Percentiles rank a stretch among this genome's conserved stretches.
Conservation (phyloP, 2,797 vertebrate genomes). For the Synanceia verrucosa region DNA sequence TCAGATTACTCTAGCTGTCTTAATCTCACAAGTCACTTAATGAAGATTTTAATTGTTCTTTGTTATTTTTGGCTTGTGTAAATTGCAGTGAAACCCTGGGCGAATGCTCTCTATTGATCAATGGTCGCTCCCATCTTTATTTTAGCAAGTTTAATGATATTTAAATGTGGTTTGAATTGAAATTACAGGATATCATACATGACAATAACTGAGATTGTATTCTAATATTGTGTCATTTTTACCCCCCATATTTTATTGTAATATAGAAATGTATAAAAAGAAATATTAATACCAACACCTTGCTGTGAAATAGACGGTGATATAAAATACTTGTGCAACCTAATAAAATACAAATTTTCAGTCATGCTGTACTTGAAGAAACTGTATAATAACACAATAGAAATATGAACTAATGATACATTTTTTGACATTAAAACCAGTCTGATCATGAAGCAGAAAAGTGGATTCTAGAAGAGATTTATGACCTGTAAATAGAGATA, state of each 20-base stretch:
- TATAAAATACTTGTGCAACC: conserved; percentile 59
- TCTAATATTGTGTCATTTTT: conserved; percentile 52
- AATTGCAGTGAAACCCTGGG: conserved; percentile 25
- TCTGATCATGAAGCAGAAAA: conserved; percentile 23
- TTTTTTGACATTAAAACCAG: conserved; percentile 24
- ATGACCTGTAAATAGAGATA: conserved; percentile 78
- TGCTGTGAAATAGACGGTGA: conserved; percentile 63
- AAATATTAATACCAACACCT: conserved; percentile 63
- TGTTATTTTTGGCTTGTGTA: conserved; percentile 9
- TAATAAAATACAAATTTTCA: conserved; percentile 41
- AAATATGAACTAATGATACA: conserved; percentile 42
- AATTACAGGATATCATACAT: conserved; percentile 36
- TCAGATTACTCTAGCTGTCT: conserved; percentile 28
- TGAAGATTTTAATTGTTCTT: conserved; percentile 23
- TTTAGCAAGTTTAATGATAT: conserved; percentile 44
- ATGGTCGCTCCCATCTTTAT: conserved; percentile 52
- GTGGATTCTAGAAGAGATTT: conserved; percentile 46
- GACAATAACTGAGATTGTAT: conserved; percentile 59
- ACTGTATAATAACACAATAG: conserved; percentile 49
- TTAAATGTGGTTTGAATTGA: conserved; percentile 43
- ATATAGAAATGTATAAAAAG: conserved; percentile 78
- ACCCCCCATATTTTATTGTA: conserved; percentile 59
- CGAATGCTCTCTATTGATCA: conserved; percentile 43
- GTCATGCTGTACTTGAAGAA: conserved; percentile 56
- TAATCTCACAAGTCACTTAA: conserved; percentile 55